Evolutionary conservation across 2,797 vertebrate species (phyloP).

Genomic region (Hozukius guyotensis): DNA sequence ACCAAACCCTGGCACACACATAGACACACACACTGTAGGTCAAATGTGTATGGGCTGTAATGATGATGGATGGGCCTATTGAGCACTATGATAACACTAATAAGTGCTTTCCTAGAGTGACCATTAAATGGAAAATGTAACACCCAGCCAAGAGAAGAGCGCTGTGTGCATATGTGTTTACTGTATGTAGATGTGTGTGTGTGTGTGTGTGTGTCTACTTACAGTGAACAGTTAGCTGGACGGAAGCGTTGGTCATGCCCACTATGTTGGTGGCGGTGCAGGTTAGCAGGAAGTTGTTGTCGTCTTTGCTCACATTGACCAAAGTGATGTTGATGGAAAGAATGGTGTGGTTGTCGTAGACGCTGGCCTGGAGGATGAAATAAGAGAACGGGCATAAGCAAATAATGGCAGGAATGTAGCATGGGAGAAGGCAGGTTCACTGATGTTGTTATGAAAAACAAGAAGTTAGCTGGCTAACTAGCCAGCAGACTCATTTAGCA

Average conservation of each 20-base stretch:
- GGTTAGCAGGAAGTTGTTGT: slow-evolving; percentile 92
- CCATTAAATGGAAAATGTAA: slow-evolving; percentile 2
- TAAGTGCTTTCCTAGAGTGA: slow-evolving; percentile 12
- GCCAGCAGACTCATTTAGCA: not conserved
- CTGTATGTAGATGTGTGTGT: not conserved
- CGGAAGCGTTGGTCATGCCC: slow-evolving; percentile 94
- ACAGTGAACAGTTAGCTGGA: slow-evolving; percentile 95
- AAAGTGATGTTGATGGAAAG: slow-evolving; percentile 93
- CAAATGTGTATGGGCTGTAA: slow-evolving; percentile 4
- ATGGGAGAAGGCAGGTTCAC: not conserved
- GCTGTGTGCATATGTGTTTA: not conserved
- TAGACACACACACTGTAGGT: not conserved
- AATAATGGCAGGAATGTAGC: not conserved
- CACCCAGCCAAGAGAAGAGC: not conserved
- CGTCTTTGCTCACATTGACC: slow-evolving; percentile 92
- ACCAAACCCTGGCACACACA: not conserved
- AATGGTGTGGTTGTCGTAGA: slow-evolving; percentile 90
- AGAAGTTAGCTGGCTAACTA: not conserved
- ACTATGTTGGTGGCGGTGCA: slow-evolving; percentile 95
- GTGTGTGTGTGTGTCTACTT: slow-evolving; percentile 70
- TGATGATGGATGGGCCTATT: slow-evolving; percentile 30
- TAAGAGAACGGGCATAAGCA: not conserved
- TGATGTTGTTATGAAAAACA: not conserved
- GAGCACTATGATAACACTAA: slow-evolving; percentile 14
- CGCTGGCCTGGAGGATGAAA: slow-evolving; percentile 81